Base-by-base conservation (phyloP, 2,113 vertebrate genomes). In the Tursiops truncatus region DNA sequence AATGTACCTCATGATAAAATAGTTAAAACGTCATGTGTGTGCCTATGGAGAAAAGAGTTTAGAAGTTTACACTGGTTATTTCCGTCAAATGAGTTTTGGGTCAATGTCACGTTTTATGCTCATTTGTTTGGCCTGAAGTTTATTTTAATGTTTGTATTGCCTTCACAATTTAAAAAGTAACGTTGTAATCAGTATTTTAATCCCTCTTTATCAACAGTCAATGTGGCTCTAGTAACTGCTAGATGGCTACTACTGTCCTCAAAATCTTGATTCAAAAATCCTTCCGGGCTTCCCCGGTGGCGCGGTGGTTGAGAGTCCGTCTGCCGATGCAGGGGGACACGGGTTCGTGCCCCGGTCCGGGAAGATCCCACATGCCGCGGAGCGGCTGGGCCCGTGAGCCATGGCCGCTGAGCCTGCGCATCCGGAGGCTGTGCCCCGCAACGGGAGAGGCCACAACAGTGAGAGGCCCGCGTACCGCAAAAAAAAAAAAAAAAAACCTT, bases 251-350 rank as follows among this genome's bases (percentile, higher is more conserved):
- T 94, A 89, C 13, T 33, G 81, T 58, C 47, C 36, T 93, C 31
- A 81, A 74, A 89, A 76, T 84, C 65, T 94, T 85, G 82, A 83
- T 62, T 82, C 71, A 84, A 56, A 97, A 97, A 18, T 92, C 14
- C 2, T 83, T 80, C 58, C 86, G 41, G 41, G 6, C 41, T 41
- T 41, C 41, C 41, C 41, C 6, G 41, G 41, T 41, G 41, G 41
- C 41, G 6, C 41, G 41, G 41, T 41, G 41, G 41, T 41, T 41
- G 41, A 41, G 41, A 41, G 41, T 41, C 41, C 41, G 41, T 1
- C 41, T 41, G 41, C 41, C 41, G 41, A 41, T 7, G 41, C 41
- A 41, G 41, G 41, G 41, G 6, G 41, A 41, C 41, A 41, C 41
- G 6, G 41, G 41, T 7, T 41, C 6, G 6, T 41, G 41, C 41